Base-by-base conservation (phyloP, 2,797 vertebrate genomes). In the Myripristis jacobus region DNA sequence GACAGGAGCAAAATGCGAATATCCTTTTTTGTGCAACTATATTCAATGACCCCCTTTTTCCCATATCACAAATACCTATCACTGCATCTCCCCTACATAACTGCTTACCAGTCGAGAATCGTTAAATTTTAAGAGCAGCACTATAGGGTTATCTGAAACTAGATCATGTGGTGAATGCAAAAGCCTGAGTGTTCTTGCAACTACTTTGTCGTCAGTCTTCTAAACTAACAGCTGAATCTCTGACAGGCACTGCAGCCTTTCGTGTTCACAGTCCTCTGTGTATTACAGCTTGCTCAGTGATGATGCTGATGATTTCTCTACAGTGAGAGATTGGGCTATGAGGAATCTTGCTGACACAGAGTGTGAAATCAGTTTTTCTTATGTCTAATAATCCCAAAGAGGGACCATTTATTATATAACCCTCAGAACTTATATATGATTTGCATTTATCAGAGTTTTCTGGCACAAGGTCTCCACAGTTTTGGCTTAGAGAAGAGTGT, bases 391-490 rank as follows among this genome's bases (percentile, higher is more conserved):
- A 84, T 86, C 79, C 67, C 56, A 65, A 48, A 47, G 64, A 75
- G 64, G 68, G 19, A 41, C 65, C 60, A 73, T 85, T 82, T 77
- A 79, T 86, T 83, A 87, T 57, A 47, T 63, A 16, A 6, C 68
- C 59, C 58, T 74, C 43, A 75, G 70, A 77, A 85, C 82, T 76
- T 77, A 66, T 65, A 71, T 69, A 71, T 74, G 77, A 69, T 82
- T 87, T 77, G 65, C 77, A 87, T 88, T 79, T 76, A 89, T 89
- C 84, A 66, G 56, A 73, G 56, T 59, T 79, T 44, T 77, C 51
- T 72, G 55, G 65, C 59, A 83, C 48, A 80, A 69, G 54, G 66
- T 88, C 44, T 52, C 63, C 61, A 66, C 60, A 63, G 31, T 75
- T 88, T 50, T 19, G 25, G 16, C 13, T 52, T 81, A 62, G 69